Conservation (phyloP, 2,113 vertebrate species). For the Microtus richardsoni region DNA sequence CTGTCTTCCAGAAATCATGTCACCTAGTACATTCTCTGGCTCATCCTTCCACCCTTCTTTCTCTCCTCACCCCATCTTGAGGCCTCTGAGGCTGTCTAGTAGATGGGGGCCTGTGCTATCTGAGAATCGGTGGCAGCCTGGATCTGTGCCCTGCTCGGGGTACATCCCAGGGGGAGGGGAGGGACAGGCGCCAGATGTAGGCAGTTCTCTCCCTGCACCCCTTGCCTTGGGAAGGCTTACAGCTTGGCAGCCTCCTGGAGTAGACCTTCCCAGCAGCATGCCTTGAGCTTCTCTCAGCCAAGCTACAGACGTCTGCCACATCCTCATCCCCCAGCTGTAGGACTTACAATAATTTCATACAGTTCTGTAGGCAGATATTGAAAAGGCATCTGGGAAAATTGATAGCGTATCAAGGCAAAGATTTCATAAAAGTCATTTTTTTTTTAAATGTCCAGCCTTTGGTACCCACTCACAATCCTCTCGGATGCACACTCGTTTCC, state of each 20-base stretch:
- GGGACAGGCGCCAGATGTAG: too few species aligned
- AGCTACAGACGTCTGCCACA: conserved; percentile 48
- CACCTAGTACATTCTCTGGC: not conserved
- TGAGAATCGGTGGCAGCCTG: not conserved
- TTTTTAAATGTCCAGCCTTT: conserved; percentile 70
- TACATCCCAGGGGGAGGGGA: rapidly evolving
- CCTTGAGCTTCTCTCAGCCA: conserved; percentile 11
- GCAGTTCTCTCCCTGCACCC: not conserved
- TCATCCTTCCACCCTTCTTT: not conserved
- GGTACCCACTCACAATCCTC: conserved; percentile 35
- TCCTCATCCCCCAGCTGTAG: conserved; percentile 59
- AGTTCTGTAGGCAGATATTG: conserved; percentile 82
- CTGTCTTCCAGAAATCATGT: not conserved
- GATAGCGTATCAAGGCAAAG: conserved; percentile 82
- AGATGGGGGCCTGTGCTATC: not conserved
- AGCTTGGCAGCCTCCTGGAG: not conserved
- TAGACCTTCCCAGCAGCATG: not conserved
- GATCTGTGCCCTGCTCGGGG: not conserved
- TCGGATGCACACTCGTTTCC: not conserved
- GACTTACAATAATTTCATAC: conserved; percentile 80
- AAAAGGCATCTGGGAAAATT: conserved; percentile 84
- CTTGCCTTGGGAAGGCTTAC: not conserved
- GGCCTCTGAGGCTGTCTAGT: not conserved
- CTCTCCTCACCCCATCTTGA: not conserved
- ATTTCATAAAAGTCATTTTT: conserved; percentile 83